A percentile compares a stretch with the other conserved stretches of the same genome.
Conservation (phyloP, 2,113 vertebrate species). For the Gobio gobio region DNA sequence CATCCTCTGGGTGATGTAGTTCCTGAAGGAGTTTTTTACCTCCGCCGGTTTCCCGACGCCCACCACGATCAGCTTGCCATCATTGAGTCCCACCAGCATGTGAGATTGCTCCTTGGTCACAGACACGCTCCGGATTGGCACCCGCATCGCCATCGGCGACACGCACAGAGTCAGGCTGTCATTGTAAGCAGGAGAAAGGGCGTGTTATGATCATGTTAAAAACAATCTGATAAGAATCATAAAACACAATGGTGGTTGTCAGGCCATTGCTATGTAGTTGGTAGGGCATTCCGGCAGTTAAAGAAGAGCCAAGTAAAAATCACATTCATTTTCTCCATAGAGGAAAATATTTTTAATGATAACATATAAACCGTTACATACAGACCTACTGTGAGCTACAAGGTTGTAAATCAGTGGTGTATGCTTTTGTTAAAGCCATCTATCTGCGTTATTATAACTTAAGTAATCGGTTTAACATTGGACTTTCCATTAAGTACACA, state of each 20-base stretch:
- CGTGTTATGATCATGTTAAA: not conserved
- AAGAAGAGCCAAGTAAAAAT: not conserved
- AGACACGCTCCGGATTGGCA: slow-evolving; percentile 88
- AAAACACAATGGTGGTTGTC: too few relatives aligned
- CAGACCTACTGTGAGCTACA: not conserved
- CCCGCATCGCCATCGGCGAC: slow-evolving; percentile 88
- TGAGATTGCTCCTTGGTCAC: slow-evolving; percentile 95
- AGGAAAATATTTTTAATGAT: not conserved
- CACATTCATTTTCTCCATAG: not conserved
- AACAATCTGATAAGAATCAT: too few relatives aligned
- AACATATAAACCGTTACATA: not conserved
- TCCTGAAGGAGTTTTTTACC: slow-evolving; percentile 89
- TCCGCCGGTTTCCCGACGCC: slow-evolving; percentile 95
- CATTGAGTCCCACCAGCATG: slow-evolving; percentile 91
- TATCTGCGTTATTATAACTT: not conserved
- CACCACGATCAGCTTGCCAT: slow-evolving; percentile 95
- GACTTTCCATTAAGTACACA: too few relatives aligned
- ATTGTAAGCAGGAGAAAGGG: slow-evolving; percentile 38
- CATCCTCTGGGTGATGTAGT: slow-evolving; percentile 84
- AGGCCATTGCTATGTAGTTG: too few relatives aligned
- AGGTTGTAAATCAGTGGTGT: not conserved
- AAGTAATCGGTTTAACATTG: not conserved
- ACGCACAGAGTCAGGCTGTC: slow-evolving; percentile 84
- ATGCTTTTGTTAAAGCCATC: not conserved
- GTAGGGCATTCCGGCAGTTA: too few relatives aligned